A percentile compares a stretch with the other conserved stretches of the same genome.
These are phyloP conservation scores for Tursiops truncatus DNA, from an alignment of 2,113 vertebrate genomes.

Conservation along the genomic window DNA sequence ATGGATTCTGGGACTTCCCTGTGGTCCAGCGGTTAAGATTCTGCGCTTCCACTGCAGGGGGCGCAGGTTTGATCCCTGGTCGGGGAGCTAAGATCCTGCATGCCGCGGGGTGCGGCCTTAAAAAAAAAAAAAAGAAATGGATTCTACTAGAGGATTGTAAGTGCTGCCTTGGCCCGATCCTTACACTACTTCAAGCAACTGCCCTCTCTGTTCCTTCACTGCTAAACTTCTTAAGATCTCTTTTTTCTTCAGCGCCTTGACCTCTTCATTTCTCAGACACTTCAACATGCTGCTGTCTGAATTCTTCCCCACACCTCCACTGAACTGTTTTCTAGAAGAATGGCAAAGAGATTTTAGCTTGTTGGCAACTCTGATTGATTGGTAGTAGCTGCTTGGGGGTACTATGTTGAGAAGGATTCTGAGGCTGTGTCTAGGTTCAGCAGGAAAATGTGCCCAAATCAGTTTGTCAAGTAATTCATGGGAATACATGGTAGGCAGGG, in stretches of 20 bases:
- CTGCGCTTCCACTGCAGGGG: neutral
- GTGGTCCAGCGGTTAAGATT: no score
- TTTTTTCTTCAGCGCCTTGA: neutral
- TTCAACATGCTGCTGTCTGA: neutral
- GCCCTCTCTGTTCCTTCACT: neutral
- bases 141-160: slow-evolving; percentile 5
- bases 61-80: neutral
- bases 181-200: neutral
- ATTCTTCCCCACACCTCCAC: neutral
- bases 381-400: neutral
- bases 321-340: neutral
- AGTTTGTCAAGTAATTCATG: neutral
- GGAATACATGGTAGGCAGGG: neutral
- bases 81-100: neutral
- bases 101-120: neutral
- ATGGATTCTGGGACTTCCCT: no score
- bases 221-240: neutral
- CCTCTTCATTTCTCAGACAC: slow-evolving; percentile 31
- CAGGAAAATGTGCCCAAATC: neutral
- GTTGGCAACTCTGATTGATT: neutral
- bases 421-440: slow-evolving; percentile 14
- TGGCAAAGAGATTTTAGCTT: slow-evolving; percentile 29
- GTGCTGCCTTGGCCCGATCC: neutral
- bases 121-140: neutral
- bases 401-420: slow-evolving; percentile 39